phyloP scores from a whole-genome alignment of 2,797 vertebrate genomes.

The Bufotes viridis region DNA sequence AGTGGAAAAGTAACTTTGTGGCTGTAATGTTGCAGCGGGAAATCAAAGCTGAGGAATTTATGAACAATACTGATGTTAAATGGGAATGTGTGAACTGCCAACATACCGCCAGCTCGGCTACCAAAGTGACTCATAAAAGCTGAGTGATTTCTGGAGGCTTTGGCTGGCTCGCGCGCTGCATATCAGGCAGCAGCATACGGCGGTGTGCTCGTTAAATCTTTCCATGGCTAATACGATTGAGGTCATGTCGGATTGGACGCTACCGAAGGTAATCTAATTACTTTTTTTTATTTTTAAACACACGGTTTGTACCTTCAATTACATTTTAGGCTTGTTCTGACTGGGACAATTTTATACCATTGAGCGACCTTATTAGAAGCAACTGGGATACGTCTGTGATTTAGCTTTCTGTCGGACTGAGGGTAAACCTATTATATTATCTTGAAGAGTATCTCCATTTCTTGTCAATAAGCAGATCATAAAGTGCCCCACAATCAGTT shows the following conservation, averaged over 20 bases:
- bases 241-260: background rate
- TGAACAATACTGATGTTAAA: conserved; percentile 5
- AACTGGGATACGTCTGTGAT: background rate
- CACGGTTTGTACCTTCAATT: background rate
- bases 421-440: background rate
- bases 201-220: background rate
- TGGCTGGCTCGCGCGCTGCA: background rate
- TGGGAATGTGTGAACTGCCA: background rate
- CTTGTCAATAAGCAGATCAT: too few relatives aligned
- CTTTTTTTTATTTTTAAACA: background rate
- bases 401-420: background rate
- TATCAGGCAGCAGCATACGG: background rate
- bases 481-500: too few relatives aligned
- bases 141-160: conserved; percentile 7
- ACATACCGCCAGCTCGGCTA: background rate
- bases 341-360: background rate
- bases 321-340: background rate
- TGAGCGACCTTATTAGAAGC: background rate
- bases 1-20: background rate
- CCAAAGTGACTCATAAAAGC: conserved; percentile 6
- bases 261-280: background rate
- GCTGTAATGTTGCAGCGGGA: background rate
- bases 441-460: too few relatives aligned
- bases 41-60: conserved; percentile 9
- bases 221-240: conserved; percentile 1